Evolutionary conservation across 2,888 invertebrate species (phyloP), one percentile per base, ranked within the genome.

Genomic region (Dascillus cervinus): DNA sequence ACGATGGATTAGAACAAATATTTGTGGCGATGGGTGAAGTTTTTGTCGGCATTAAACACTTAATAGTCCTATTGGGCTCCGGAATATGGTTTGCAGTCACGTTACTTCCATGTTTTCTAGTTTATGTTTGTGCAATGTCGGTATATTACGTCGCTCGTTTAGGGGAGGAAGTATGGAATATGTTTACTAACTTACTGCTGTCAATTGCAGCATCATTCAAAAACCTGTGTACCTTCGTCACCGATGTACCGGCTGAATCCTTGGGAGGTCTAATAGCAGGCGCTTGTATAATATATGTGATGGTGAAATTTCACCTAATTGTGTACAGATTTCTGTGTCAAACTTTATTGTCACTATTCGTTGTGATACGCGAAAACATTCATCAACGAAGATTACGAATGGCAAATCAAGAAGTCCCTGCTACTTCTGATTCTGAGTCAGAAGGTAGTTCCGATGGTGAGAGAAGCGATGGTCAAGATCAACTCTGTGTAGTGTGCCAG

Each of bases 401-500:
- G 12, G 15, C 12, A 14, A 6, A 26, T 3, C 27, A 15, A 3
- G 14, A 14, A 11, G 13, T 26, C 11, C 5, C 6, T 3, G 3
- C 11, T 5, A 22, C 20, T 21, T 14, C 36, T 2, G 26, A 20
- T 4, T 15, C 26, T 8, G 11, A 35, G n/a, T 26, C 29, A 15
- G 32, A 32, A 19, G 13, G 22, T 11, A 12, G 11, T 9, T 13
- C 19, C 21, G 12, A 13, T 9, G 23, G 2, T 11, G 26, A 10
- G 12, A 11, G n/a, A 2, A 29, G 24, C 21, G 17, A n/a, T 6
- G 9, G 10, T 17, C 47, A 49, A 6, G 70, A 71, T 48, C 56
- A 63, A 21, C 52, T 66, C 8, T 74, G 74, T 60, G 66, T 74
- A 9, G 68, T 73, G 40, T 74, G 74, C 41, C 70, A 72, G 45